Evolutionary conservation across 2,888 invertebrate genomes (phyloP).

Genomic region (Hirtodrosophila cameraria): DNA sequence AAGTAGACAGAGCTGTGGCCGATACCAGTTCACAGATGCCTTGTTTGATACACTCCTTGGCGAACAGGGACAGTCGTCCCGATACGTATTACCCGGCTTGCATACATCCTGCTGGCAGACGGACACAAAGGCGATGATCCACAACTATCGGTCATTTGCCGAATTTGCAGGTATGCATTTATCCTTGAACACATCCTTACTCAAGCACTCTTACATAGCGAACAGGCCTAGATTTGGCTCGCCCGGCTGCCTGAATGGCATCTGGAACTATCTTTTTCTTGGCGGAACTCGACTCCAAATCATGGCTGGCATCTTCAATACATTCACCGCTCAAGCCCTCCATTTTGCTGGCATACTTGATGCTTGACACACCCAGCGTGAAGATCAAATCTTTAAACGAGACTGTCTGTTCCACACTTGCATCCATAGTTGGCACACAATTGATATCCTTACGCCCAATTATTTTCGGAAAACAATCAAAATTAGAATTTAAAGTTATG

Average conservation of each 20-base stretch:
- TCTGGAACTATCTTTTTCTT: conserved; percentile 72
- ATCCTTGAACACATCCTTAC: conserved; percentile 84
- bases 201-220: conserved; percentile 85
- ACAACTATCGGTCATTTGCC: conserved; percentile 90
- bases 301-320: conserved; percentile 86
- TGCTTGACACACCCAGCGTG: conserved; percentile 88
- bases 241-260: conserved; percentile 86
- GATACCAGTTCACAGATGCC: conserved; percentile 91
- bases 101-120: conserved; percentile 90
- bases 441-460: conserved; percentile 87
- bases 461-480: conserved; percentile 92
- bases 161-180: conserved; percentile 86
- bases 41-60: conserved; percentile 88
- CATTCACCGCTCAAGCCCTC: conserved; percentile 93
- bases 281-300: conserved; percentile 86
- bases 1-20: conserved; percentile 87
- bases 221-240: conserved; percentile 84
- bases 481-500: too few species aligned
- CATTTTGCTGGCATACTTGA: conserved; percentile 88
- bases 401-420: conserved; percentile 87
- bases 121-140: conserved; percentile 88
- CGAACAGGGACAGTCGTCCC: conserved; percentile 89
- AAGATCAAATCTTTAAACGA: conserved; percentile 85
- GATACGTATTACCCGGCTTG: conserved; percentile 85
- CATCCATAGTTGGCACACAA: conserved; percentile 89